These are phyloP conservation scores for Urophycis tenuis DNA, from an alignment of 2,797 vertebrate species.

Conservation along the genomic window DNA sequence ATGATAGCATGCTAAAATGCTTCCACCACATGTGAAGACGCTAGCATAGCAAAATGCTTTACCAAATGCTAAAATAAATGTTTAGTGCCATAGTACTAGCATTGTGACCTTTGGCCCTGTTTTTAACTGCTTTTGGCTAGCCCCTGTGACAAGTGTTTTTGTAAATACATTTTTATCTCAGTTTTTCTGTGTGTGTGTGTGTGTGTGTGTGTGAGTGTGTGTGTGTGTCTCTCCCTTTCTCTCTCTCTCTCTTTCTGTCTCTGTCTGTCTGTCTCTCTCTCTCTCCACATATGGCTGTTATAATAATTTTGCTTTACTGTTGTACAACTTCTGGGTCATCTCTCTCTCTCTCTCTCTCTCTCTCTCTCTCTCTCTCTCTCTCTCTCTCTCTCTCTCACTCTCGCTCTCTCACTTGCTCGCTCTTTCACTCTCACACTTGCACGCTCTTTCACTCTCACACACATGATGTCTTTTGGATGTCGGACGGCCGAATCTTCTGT, in stretches of 20 bases:
- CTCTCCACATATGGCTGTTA: too few relatives aligned
- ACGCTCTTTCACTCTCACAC: background rate
- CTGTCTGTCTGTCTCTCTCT: too few relatives aligned
- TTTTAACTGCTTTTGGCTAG: background rate
- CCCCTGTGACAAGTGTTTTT: background rate
- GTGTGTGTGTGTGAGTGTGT: too few relatives aligned
- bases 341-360: too few relatives aligned
- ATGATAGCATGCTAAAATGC: background rate
- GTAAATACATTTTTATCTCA: background rate
- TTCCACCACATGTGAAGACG: background rate
- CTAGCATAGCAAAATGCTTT: background rate
- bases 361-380: background rate
- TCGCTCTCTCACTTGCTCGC: too few relatives aligned
- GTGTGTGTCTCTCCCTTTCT: background rate
- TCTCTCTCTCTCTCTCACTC: background rate
- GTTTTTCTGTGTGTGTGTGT: too few relatives aligned
- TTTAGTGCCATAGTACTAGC: background rate
- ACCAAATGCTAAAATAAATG: background rate
- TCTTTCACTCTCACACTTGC: too few relatives aligned
- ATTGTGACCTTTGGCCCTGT: background rate
- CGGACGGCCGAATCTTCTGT: background rate
- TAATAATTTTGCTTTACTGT: too few relatives aligned
- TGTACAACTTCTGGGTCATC: too few relatives aligned
- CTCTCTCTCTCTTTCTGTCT: background rate
- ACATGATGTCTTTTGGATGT: background rate